These are phyloP conservation scores for Vidua macroura DNA, from an alignment of 2,113 vertebrate species.

Conservation along the genomic window DNA sequence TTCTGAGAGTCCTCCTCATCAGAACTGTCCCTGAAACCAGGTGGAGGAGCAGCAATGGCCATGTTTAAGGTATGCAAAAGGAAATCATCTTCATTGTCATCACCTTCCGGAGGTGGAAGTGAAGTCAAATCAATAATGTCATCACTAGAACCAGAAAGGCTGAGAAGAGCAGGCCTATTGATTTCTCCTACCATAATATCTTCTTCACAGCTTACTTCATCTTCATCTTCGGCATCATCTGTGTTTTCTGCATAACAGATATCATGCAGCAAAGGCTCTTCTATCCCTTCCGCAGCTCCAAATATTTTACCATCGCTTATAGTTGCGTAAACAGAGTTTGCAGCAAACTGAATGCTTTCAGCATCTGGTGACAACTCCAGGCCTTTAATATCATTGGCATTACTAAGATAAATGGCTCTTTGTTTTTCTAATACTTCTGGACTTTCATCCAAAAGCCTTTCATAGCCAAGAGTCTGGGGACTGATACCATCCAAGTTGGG, in stretches of 20 bases:
- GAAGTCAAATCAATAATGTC: constrained; percentile 98
- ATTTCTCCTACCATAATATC: constrained; percentile 88
- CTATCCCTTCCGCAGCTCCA: constrained; percentile 84
- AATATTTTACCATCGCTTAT: constrained; percentile 91
- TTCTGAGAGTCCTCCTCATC: constrained; percentile 93
- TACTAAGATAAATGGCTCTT: constrained; percentile 82
- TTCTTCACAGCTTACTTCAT: constrained; percentile 97
- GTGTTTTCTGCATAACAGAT: constrained; percentile 97
- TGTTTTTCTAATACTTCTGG: constrained; percentile 87
- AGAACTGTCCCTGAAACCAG: constrained; percentile 97
- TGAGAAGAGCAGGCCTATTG: constrained; percentile 86
- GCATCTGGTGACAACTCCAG: constrained; percentile 85
- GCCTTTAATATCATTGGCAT: constrained; percentile 87
- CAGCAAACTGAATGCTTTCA: constrained; percentile 86
- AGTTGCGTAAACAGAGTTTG: constrained; percentile 88
- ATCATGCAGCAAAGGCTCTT: constrained; percentile 93
- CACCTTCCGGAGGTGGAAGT: constrained; percentile 93
- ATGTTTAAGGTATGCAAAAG: constrained; percentile 95
- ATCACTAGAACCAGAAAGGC: constrained; percentile 92
- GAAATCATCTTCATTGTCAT: constrained; percentile 91
- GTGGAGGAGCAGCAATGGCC: constrained; percentile 96
- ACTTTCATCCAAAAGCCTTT: constrained; percentile 91
- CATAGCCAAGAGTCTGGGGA: constrained; percentile 91
- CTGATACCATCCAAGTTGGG: constrained; percentile 83
- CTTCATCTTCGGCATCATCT: constrained; percentile 94